Base-by-base conservation (phyloP, 2,113 vertebrate species). In the Oncorhynchus nerka region DNA sequence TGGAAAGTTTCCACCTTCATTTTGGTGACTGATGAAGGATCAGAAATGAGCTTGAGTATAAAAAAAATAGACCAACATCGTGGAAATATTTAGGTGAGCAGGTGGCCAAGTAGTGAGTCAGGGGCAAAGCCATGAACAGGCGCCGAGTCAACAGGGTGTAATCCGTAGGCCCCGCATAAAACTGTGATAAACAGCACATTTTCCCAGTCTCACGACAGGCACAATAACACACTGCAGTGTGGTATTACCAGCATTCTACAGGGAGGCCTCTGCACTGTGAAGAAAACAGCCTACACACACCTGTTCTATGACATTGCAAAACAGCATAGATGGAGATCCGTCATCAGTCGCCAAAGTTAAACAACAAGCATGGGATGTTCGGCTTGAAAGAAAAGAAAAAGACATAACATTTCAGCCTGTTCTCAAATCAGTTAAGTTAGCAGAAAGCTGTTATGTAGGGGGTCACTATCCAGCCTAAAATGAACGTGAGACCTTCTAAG, bases 131-230 rank as follows among this genome's bases (percentile, higher is more conserved):
- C n/a, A 34, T 45, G 79, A 84, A 71, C 85, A 87, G 85, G 79
- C 86, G 88, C 62, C 32, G 19, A 77, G 84, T 81, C 83, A 81
- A 77, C 83, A 80, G 75, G 80, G 77, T 79, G 82, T 70, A 55
- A 12, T 22, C 66, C 13, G 26, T 20, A 24, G 16, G 1, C 34
- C 5, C 30, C 70, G n/a, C 24, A 49, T 24, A 30, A 67, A 67
- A 16, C 15, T 15, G 11, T 9, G 79, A 78, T 76, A 68, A 83
- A 68, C 32, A 72, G 57, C 79, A 72, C 67, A 39, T 70, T n/a
- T 71, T 61, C 51, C 0, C 0, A 8, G 5, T 61, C 51, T 22
- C 55, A 32, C 15, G 62, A 22, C 61, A 62, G 12, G 71, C 34
- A 68, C 75, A 65, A 51, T n/a, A 65, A 55, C 24, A 48, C 61